Evolutionary conservation across 1,140 invertebrate species (phyloP).

Genomic region (Steinernema khuongi): DNA sequence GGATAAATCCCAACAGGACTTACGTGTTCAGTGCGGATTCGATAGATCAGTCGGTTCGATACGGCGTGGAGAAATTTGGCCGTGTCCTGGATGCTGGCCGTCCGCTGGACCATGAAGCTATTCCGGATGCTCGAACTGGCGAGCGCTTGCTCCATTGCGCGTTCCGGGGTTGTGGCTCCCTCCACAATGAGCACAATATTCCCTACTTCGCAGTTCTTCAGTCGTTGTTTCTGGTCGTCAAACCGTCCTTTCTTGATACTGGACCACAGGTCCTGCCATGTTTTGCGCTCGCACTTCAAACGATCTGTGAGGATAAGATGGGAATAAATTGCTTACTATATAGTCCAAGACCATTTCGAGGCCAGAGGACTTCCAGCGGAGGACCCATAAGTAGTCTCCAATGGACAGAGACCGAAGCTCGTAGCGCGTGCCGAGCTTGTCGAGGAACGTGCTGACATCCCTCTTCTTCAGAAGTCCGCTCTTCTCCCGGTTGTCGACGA

Average conservation of each 20-base stretch:
- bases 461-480: conserved; percentile 23
- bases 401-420: conserved; percentile 47
- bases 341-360: conserved; percentile 47
- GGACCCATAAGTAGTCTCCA: conserved; percentile 46
- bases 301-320: background rate
- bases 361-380: conserved; percentile 23
- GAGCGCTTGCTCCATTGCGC: conserved; percentile 44
- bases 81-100: conserved; percentile 37
- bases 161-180: conserved; percentile 29
- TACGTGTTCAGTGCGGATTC: conserved; percentile 36
- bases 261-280: conserved; percentile 45
- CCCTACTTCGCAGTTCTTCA: conserved; percentile 36
- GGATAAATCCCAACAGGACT: conserved; percentile 10
- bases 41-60: conserved; percentile 31
- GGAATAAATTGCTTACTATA: conserved; percentile 14
- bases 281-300: conserved; percentile 41
- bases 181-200: conserved; percentile 46
- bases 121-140: conserved; percentile 41
- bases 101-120: conserved; percentile 47
- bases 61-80: conserved; percentile 44
- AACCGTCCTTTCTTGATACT: conserved; percentile 48
- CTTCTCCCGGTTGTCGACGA: conserved; percentile 42
- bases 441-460: conserved; percentile 33
- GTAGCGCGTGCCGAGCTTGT: conserved; percentile 33
- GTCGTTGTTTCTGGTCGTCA: conserved; percentile 43